These are phyloP conservation scores for Epinephelus fuscoguttatus DNA, from an alignment of 2,113 vertebrate species.

Conservation along the genomic window DNA sequence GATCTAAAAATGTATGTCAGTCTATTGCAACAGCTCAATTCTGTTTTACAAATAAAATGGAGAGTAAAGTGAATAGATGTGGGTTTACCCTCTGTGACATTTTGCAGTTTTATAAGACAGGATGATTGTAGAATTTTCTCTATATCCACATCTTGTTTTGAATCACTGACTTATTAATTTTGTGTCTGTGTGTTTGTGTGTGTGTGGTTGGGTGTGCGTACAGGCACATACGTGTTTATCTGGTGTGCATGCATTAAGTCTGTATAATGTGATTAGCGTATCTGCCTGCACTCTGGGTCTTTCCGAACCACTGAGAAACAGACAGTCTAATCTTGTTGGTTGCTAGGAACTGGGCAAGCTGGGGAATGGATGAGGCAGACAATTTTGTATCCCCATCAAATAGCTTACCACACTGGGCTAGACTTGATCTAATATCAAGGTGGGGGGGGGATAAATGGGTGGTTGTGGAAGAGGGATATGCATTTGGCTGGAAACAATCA, in stretches of 20 bases:
- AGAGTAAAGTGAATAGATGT: not conserved
- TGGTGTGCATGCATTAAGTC: conserved; percentile 67
- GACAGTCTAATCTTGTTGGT: conserved; percentile 78
- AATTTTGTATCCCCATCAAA: conserved; percentile 66
- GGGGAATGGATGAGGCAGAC: conserved; percentile 66
- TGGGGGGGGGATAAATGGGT: conserved; percentile 46
- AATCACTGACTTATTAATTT: conserved; percentile 24
- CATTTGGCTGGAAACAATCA: conserved; percentile 68
- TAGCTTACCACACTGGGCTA: conserved; percentile 62
- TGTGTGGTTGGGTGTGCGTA: not conserved
- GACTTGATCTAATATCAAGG: conserved; percentile 71
- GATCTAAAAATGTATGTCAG: not conserved
- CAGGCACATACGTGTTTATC: conserved; percentile 50
- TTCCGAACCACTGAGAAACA: conserved; percentile 66
- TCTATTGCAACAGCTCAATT: not conserved
- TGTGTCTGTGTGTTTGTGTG: not conserved
- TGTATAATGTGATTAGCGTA: conserved; percentile 69
- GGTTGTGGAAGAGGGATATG: conserved; percentile 49
- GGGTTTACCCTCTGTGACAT: not conserved
- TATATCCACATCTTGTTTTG: conserved; percentile 11
- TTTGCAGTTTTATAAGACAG: not conserved
- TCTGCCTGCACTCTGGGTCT: conserved; percentile 69
- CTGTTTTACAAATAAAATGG: not conserved
- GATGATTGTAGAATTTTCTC: not conserved
- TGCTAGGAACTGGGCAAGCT: conserved; percentile 76